Evolutionary conservation across 2,888 invertebrate genomes (phyloP).

Genomic region (Blera fallax): DNA sequence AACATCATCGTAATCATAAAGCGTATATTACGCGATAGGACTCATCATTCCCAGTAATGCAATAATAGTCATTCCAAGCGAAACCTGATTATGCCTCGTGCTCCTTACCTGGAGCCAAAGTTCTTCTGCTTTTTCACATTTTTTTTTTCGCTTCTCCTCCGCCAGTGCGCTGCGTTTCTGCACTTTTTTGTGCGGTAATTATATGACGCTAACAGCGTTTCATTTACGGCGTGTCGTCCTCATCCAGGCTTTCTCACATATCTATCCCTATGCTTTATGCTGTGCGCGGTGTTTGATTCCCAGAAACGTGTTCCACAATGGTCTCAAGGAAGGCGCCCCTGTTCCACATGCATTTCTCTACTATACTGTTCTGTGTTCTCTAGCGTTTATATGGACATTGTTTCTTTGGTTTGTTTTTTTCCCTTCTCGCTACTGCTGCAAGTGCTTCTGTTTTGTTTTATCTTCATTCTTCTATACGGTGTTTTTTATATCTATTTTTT

Average conservation of each 20-base stretch:
- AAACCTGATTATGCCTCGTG: conserved; percentile 72
- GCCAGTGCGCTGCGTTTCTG: conserved; percentile 27
- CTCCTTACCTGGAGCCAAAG: conserved; percentile 71
- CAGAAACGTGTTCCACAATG: conserved; percentile 72
- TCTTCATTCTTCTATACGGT: conserved; percentile 35
- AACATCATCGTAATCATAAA: conserved; percentile 66
- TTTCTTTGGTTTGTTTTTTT: conserved; percentile 27
- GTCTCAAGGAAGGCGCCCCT: conserved; percentile 73
- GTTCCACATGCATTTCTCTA: conserved; percentile 71
- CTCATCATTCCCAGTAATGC: conserved; percentile 66
- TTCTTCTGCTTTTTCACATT: conserved; percentile 45
- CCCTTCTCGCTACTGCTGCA: conserved; percentile 15
- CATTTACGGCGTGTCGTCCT: conserved; percentile 71
- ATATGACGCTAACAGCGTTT: conserved; percentile 72
- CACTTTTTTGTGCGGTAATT: conserved; percentile 63
- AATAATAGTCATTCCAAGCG: conserved; percentile 55
- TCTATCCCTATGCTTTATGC: conserved; percentile 65
- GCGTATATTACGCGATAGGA: conserved; percentile 54
- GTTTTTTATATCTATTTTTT: neutral
- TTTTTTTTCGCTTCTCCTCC: neutral
- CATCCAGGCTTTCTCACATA: conserved; percentile 72
- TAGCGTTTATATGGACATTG: conserved; percentile 67
- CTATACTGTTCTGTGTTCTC: conserved; percentile 52
- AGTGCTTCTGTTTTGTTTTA: conserved; percentile 36
- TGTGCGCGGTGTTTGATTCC: conserved; percentile 71